These are phyloP conservation scores for Numenius arquata DNA, from an alignment of 2,113 vertebrate genomes.

Conservation along the genomic window DNA sequence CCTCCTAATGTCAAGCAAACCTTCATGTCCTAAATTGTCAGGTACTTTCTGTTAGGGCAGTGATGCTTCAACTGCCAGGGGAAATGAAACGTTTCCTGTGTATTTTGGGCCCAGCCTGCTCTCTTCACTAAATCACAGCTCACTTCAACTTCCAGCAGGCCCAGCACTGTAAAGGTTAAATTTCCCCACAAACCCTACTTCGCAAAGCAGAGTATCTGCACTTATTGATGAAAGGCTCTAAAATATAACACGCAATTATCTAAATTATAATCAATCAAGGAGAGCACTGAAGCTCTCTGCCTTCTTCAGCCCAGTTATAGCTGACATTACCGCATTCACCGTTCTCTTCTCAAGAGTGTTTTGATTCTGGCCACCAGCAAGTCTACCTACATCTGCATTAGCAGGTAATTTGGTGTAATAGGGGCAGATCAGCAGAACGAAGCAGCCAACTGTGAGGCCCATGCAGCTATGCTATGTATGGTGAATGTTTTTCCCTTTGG, in stretches of 20 bases:
- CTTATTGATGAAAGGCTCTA: background rate
- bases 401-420: background rate
- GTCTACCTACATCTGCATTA: background rate
- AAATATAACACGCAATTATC: background rate
- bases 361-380: background rate
- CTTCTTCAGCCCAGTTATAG: background rate
- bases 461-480: background rate
- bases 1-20: background rate
- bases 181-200: background rate
- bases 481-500: background rate
- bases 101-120: background rate
- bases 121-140: background rate
- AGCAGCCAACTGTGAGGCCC: background rate
- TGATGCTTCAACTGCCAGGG: background rate
- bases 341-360: background rate
- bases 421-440: background rate
- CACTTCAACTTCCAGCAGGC: background rate
- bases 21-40: background rate
- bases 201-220: background rate
- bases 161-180: background rate
- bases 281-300: background rate
- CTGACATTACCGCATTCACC: background rate
- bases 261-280: slow-evolving; percentile 4
- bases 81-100: background rate
- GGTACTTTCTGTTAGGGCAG: background rate